Conservation (phyloP, 2,113 vertebrate species). For the Protobothrops mucrosquamatus region DNA sequence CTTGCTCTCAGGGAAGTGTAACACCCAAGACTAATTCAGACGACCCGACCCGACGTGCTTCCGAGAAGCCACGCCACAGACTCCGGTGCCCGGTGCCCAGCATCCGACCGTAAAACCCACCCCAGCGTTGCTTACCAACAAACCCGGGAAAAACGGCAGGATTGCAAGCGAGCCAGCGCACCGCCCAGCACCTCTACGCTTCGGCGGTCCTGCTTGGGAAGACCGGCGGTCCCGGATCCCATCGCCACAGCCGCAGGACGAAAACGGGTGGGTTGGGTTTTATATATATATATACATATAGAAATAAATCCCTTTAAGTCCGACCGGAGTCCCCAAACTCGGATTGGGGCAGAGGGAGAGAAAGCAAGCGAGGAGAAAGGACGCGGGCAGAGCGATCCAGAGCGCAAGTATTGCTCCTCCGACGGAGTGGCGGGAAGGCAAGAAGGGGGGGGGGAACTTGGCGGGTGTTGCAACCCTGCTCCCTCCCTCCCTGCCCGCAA, state of each 20-base stretch:
- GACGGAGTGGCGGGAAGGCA: background rate
- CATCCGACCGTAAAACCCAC: background rate
- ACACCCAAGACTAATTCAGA: background rate
- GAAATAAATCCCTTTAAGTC: background rate
- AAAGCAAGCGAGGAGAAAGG: background rate
- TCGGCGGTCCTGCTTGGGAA: background rate
- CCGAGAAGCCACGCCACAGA: background rate
- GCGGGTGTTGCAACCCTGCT: background rate
- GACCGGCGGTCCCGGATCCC: background rate
- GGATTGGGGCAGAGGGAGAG: background rate
- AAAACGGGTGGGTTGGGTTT: background rate
- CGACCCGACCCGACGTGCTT: background rate
- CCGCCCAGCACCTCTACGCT: background rate
- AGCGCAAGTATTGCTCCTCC: background rate
- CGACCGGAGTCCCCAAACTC: background rate
- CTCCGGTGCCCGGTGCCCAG: background rate
- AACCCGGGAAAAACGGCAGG: background rate
- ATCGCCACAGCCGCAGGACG: background rate
- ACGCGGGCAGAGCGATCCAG: background rate
- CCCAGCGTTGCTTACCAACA: background rate
- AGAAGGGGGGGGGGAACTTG: background rate
- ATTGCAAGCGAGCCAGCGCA: background rate
- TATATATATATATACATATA: too few species aligned
- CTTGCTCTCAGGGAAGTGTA: background rate
- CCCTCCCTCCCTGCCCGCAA: background rate